Conservation (phyloP, 2,888 invertebrate species). For the Seira sanloemensis region DNA sequence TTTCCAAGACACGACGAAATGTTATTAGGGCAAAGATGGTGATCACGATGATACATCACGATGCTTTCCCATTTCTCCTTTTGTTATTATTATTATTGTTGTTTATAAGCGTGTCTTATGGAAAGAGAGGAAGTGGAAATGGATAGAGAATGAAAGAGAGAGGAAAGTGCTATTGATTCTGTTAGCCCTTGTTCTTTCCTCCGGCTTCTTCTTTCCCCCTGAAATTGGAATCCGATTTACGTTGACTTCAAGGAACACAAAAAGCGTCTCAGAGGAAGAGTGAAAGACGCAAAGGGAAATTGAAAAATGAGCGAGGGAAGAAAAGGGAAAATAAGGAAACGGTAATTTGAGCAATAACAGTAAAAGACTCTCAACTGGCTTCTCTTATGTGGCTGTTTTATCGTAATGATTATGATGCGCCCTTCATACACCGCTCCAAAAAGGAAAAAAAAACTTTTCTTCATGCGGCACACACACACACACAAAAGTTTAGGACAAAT, state of each 20-base stretch:
- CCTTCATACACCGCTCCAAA: too few species aligned
- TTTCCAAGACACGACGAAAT: too few species aligned
- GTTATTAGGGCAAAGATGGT: neutral
- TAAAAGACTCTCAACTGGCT: conserved; percentile 13
- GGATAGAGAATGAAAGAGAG: neutral
- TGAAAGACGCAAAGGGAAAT: neutral
- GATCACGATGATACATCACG: neutral
- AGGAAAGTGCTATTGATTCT: conserved; percentile 1
- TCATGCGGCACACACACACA: too few species aligned
- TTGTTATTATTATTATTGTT: neutral
- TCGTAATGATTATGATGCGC: neutral
- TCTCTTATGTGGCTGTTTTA: neutral
- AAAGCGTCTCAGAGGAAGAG: neutral
- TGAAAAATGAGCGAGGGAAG: conserved; percentile 2
- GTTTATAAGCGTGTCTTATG: neutral
- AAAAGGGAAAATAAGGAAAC: conserved; percentile 16
- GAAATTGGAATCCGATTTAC: neutral
- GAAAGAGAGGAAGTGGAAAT: neutral
- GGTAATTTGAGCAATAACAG: conserved; percentile 32
- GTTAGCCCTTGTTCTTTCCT: neutral
- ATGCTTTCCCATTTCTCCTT: neutral
- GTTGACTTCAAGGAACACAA: neutral
- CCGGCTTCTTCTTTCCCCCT: neutral
- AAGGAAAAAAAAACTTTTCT: too few species aligned
- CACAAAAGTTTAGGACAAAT: too few species aligned